Evolutionary conservation across 1,140 invertebrate species (phyloP).

Genomic region (Drosophila neocordata): DNA sequence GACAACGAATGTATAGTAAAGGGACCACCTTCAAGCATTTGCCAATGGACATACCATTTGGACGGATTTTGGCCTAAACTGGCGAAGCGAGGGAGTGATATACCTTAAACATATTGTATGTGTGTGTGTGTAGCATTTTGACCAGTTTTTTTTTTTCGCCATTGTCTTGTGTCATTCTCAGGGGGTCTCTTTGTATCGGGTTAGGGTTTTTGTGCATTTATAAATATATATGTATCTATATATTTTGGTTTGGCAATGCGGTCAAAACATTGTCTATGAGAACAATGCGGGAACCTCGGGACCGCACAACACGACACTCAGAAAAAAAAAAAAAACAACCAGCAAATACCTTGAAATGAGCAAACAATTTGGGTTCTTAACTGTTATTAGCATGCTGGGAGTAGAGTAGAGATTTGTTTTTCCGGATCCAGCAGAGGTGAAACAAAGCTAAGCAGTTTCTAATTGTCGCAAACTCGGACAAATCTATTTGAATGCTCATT

Average conservation of each 20-base stretch:
- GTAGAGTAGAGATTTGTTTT: conserved; percentile 18
- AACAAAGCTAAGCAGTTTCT: conserved; percentile 72
- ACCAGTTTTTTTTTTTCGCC: conserved; percentile 17
- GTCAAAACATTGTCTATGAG: conserved; percentile 74
- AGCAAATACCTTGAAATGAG: conserved; percentile 75
- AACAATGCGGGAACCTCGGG: conserved; percentile 63
- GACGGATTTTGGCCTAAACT: background rate
- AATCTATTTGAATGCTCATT: conserved; percentile 5
- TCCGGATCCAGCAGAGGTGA: conserved; percentile 10
- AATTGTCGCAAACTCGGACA: conserved; percentile 56
- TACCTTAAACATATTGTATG: background rate
- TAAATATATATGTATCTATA: conserved; percentile 1
- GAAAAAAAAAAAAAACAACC: background rate
- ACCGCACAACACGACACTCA: conserved; percentile 59
- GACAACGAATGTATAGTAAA: conserved; percentile 24
- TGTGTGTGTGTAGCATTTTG: conserved; percentile 23
- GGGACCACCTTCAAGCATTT: conserved; percentile 7
- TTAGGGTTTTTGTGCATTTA: background rate
- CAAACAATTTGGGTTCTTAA: conserved; percentile 71
- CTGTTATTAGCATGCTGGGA: conserved; percentile 76
- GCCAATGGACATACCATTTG: background rate
- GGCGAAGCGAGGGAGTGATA: conserved; percentile 41
- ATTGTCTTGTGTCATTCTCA: conserved; percentile 26
- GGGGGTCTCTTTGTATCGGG: conserved; percentile 9
- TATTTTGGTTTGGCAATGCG: conserved; percentile 76